Evolutionary conservation across 2,888 invertebrate species (phyloP).

Genomic region (Drosophila aldrichi): DNA sequence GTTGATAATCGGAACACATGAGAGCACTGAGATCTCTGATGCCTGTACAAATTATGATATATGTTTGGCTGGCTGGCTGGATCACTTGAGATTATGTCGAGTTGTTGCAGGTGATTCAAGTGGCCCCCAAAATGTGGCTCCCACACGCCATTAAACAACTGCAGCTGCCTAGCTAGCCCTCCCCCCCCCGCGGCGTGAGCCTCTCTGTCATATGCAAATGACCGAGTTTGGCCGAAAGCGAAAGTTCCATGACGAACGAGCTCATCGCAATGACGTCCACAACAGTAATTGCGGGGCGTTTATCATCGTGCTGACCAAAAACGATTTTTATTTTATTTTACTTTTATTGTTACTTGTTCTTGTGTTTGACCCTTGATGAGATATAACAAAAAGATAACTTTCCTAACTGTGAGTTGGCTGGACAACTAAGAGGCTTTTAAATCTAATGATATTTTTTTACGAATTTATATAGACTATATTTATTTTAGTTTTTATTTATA

Average conservation of each 20-base stretch:
- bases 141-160: slow-evolving; percentile 57
- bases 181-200: background rate
- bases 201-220: slow-evolving; percentile 69
- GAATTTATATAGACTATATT: background rate
- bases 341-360: background rate
- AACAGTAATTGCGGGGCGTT: slow-evolving; percentile 53
- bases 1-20: slow-evolving; percentile 73
- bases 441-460: background rate
- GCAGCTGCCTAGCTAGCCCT: slow-evolving; percentile 10
- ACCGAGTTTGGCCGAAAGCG: slow-evolving; percentile 65
- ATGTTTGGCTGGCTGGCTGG: slow-evolving; percentile 8
- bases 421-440: background rate
- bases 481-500: background rate
- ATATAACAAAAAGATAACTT: slow-evolving; percentile 37
- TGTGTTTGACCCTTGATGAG: slow-evolving; percentile 20
- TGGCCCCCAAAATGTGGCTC: slow-evolving; percentile 46
- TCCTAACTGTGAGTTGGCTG: slow-evolving; percentile 19
- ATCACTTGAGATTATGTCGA: slow-evolving; percentile 40
- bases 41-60: slow-evolving; percentile 69
- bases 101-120: slow-evolving; percentile 49
- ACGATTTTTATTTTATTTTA: slow-evolving; percentile 14
- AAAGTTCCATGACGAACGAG: slow-evolving; percentile 65
- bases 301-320: slow-evolving; percentile 37
- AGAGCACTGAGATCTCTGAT: slow-evolving; percentile 60
- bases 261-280: slow-evolving; percentile 57